Evolutionary conservation across 2,888 invertebrate genomes (phyloP), one percentile per base, ranked within the genome.

Genomic region (Lochmaea capreae): DNA sequence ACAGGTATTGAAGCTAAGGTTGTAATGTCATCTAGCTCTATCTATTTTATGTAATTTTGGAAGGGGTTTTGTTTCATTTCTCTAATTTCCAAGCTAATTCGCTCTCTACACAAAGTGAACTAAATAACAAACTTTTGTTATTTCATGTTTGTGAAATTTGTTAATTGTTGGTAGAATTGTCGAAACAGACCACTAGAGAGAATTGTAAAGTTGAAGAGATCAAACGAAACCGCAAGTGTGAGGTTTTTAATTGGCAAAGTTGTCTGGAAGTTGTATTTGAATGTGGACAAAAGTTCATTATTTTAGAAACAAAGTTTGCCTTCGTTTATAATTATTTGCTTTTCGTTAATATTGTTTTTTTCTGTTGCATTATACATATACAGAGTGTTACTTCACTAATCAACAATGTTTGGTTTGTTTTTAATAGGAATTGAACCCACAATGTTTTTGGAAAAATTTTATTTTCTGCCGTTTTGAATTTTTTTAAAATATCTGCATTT

Each of bases 161-260:
- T 49, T 49, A 49, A 49, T 14, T 49, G 49, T 49, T 49, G n/a
- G n/a, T 49, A 6, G 49, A n/a, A 49, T n/a, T n/a, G 49, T 49
- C n/a, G 14, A 49, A 49, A 49, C 49, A 49, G 49, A 49, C 49
- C 49, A 49, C 49, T 49, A 49, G 49, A 49, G 14, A 49, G 49
- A 12, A 49, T 49, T 49, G 49, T 49, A 6, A n/a, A 49, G 49
- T 49, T 49, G 49, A 2, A 49, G n/a, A 49, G 49, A 49, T 49
- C 49, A 49, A 49, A 49, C 5, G 14, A n/a, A 49, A 5, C 49
- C 49, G n/a, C 49, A 49, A 49, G 49, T 49, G 14, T 49, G 14
- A 49, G 49, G 49, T 49, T 49, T 14, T 49, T 49, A 49, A 49
- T 49, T 49, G 49, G 49, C 49, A n/a, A 49, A 49, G 49, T 49